A percentile compares a stretch with the other conserved stretches of the same genome.
phyloP scores from a whole-genome alignment of 64 coral and sea anemone genomes.

The Porites lutea region DNA sequence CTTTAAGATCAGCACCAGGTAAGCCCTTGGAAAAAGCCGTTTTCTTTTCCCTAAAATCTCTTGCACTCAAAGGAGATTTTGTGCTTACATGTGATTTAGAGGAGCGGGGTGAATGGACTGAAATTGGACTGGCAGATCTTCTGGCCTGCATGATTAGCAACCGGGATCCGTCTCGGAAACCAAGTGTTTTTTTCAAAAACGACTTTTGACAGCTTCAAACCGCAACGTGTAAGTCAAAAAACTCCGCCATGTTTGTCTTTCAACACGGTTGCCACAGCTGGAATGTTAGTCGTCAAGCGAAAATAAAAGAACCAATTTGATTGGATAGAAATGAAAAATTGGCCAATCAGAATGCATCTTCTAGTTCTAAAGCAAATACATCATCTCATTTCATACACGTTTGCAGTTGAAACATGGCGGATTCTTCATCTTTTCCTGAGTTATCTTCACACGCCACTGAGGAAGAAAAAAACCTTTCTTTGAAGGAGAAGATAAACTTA shows the following conservation, averaged over 20 bases:
- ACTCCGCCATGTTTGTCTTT: background rate
- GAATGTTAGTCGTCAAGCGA: constrained; percentile 13
- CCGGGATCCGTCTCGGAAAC: background rate
- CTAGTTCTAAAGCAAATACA: background rate
- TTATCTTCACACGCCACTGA: constrained; percentile 55
- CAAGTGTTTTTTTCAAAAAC: background rate
- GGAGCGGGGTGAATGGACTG: background rate
- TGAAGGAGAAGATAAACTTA: constrained; percentile 84
- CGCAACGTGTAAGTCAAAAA: background rate
- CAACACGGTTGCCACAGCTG: constrained; percentile 25
- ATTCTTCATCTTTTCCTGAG: background rate
- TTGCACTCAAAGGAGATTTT: constrained; percentile 27
- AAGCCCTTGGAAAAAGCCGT: constrained; percentile 7
- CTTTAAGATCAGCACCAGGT: constrained; percentile 8
- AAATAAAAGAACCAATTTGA: constrained; percentile 17
- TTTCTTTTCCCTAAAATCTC: constrained; percentile 17
- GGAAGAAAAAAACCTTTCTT: constrained; percentile 64
- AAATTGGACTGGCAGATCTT: constrained; percentile 23
- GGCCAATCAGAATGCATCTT: constrained; percentile 27
- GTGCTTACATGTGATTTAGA: background rate
- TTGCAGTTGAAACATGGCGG: background rate
- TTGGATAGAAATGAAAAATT: background rate
- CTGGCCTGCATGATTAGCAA: background rate
- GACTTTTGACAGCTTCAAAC: background rate
- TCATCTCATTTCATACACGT: background rate